These are phyloP conservation scores for Phaonia tiefii DNA, from an alignment of 2,888 invertebrate species.

Conservation along the genomic window DNA sequence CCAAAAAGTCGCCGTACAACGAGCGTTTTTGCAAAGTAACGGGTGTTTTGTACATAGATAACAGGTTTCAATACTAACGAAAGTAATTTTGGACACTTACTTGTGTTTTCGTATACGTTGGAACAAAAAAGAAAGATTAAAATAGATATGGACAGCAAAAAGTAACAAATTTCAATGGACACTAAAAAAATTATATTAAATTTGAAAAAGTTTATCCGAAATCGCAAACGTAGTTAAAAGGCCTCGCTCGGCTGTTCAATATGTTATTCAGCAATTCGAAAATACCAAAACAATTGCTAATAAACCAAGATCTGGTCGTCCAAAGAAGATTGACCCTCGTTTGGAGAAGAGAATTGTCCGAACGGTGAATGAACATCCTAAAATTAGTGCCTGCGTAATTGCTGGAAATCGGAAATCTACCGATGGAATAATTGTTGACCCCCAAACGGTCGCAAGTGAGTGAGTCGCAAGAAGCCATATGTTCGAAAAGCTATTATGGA, in stretches of 20 bases:
- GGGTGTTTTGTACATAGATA: no score
- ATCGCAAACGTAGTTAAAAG: slow-evolving; percentile 24
- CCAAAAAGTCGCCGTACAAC: no score
- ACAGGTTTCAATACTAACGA: no score
- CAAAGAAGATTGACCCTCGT: no score
- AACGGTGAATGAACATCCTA: slow-evolving; percentile 20
- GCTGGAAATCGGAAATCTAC: slow-evolving; percentile 36
- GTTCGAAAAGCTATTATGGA: slow-evolving; percentile 16
- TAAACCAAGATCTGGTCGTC: no score
- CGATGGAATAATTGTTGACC: slow-evolving; percentile 24
- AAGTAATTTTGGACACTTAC: background rate
- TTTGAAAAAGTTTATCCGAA: slow-evolving; percentile 16
- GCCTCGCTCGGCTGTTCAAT: slow-evolving; percentile 24
- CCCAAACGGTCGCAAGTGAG: slow-evolving; percentile 17
- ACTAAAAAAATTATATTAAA: slow-evolving; percentile 38
- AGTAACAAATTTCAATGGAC: slow-evolving; percentile 41
- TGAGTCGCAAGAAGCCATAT: slow-evolving; percentile 33
- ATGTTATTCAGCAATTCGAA: slow-evolving; percentile 30
- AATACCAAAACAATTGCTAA: slow-evolving; percentile 34
- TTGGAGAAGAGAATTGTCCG: no score
- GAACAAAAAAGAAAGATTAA: slow-evolving; percentile 24
- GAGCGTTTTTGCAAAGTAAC: no score
- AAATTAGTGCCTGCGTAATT: slow-evolving; percentile 34
- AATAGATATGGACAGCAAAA: slow-evolving; percentile 38
- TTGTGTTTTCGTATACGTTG: background rate